These are phyloP conservation scores for Caradrina kadenii DNA, from an alignment of 2,888 invertebrate genomes.

Conservation along the genomic window DNA sequence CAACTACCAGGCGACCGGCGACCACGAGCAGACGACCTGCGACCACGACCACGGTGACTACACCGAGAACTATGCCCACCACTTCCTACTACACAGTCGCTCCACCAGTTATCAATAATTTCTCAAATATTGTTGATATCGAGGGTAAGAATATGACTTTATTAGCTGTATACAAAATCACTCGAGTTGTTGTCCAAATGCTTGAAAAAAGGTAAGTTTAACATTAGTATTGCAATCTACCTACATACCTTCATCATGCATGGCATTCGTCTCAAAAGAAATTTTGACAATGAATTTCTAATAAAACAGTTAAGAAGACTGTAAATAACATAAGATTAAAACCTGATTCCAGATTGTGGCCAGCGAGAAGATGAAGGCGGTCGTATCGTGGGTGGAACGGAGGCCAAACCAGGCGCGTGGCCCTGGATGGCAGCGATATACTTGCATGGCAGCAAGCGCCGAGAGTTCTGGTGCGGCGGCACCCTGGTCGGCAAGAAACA, in stretches of 20 bases:
- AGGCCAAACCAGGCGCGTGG: conserved; percentile 96
- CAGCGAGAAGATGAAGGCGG: conserved; percentile 95
- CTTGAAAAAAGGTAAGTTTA: conserved; percentile 21
- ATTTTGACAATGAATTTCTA: background rate
- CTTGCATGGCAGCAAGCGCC: conserved; percentile 95
- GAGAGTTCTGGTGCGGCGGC: conserved; percentile 98
- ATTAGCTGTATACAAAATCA: conserved; percentile 9
- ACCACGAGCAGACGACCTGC: conserved; percentile 73
- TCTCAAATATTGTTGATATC: conserved; percentile 89
- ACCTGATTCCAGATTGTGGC: conserved; percentile 92
- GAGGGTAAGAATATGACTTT: conserved; percentile 79
- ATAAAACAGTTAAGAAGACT: too few relatives aligned
- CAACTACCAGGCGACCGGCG: conserved; percentile 74
- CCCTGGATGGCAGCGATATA: conserved; percentile 99
- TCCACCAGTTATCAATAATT: conserved; percentile 80
- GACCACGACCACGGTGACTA: conserved; percentile 71
- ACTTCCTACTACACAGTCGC: conserved; percentile 87
- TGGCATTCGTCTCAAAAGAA: background rate
- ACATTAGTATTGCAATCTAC: background rate
- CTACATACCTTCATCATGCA: background rate
- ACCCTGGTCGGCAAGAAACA: conserved; percentile 95
- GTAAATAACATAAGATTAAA: background rate
- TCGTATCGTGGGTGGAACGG: conserved; percentile 97
- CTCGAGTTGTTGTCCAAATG: background rate
- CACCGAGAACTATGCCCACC: conserved; percentile 75